These are phyloP conservation scores for Diglossa cyanea DNA, from an alignment of 2,797 vertebrate genomes.

Conservation along the genomic window DNA sequence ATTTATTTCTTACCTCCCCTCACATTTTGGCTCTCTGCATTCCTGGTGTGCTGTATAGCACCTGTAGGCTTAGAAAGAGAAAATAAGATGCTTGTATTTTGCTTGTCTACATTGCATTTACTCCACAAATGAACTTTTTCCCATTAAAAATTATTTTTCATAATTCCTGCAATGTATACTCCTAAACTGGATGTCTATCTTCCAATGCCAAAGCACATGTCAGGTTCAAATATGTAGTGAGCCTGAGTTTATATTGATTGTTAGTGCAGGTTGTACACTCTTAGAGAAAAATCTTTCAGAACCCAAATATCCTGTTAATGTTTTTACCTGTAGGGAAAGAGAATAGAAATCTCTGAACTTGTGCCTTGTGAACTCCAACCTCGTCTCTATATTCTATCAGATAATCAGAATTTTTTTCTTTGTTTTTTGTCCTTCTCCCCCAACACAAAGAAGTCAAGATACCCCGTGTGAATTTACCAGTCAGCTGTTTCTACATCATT, in stretches of 20 bases:
- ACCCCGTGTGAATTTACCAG: not conserved
- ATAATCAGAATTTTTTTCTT: not conserved
- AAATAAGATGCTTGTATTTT: not conserved
- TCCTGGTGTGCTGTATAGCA: not conserved
- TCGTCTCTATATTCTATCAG: not conserved
- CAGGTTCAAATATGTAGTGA: not conserved
- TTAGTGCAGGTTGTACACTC: not conserved
- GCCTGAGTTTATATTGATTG: not conserved
- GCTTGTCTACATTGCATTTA: not conserved
- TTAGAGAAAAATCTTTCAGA: constrained; percentile 3
- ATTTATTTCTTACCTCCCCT: not conserved
- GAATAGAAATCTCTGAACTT: not conserved
- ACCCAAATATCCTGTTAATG: not conserved
- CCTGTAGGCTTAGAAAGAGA: not conserved
- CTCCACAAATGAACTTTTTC: not conserved
- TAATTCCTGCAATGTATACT: not conserved
- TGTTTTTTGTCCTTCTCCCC: not conserved
- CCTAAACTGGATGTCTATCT: not conserved
- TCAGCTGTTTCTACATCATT: not conserved
- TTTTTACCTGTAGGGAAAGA: not conserved
- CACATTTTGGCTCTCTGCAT: not conserved
- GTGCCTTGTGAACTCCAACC: not conserved
- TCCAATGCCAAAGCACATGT: not conserved
- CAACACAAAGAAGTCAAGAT: not conserved
- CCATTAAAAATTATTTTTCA: not conserved